Evolutionary conservation across 2,113 vertebrate genomes (phyloP), one percentile per base, ranked within the genome.

Genomic region (Abramis brama): DNA sequence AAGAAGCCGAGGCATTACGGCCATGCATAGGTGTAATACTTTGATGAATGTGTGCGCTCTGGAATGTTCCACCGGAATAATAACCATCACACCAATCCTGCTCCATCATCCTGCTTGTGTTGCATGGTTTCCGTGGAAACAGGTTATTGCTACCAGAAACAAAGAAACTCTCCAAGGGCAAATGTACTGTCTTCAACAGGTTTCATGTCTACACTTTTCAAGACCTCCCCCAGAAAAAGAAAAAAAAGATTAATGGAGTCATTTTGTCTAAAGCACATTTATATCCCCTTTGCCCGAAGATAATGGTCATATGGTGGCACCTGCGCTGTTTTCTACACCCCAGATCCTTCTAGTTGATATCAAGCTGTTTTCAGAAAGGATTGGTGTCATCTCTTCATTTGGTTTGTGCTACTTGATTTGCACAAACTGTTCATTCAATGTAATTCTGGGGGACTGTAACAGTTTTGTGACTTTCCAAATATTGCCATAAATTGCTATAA

Each of bases 61-160:
- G 76, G 59, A 90, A 87, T 89, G 66, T 85, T 85, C 79, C 82
- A 36, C 21, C 12, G 5, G 27, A 78, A 77, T 89, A 87, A 89
- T 91, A 88, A 89, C 85, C 86, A 47, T 79, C 80, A 81, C 71
- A 80, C 82, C 43, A 11, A 80, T 52, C 74, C 79, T 9, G 80
- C 19, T 83, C 45, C 33, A 82, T 81, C 77, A 85, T 12, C 70
- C 55, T 45, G 23, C 60, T 74, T 78, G 83, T 79, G 79, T 86
- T 74, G 64, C 68, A 50, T 27, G 36, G 91, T 91, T 91, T 87
- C 91, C 79, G 64, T 85, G 89, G 87, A 89, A 88, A 92, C 87
- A 74, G 33, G 78, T 59, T 82, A 68, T 87, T 86, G 85, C 87
- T 87, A 79, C 78, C 74, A 86, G 83, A 86, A 90, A 87, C 85